Evolutionary conservation across 30 jellyfish, hydroid and myxozoan genomes (phyloP).

Genomic region (Nemopilema nomurai): DNA sequence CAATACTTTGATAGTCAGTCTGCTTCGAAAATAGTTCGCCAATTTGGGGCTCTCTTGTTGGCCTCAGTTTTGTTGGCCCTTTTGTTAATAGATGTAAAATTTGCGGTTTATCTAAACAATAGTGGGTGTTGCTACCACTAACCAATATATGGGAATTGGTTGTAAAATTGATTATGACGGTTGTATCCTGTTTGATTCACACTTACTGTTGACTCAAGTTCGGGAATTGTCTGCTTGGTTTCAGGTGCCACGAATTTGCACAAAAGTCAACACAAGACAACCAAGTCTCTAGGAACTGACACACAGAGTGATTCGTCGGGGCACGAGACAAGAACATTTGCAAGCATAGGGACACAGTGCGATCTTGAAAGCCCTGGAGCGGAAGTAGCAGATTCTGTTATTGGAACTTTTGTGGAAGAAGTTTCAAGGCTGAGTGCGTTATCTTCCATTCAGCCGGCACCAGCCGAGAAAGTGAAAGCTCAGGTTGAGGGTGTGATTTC

Average conservation of each 20-base stretch:
- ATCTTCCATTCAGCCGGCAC: background rate
- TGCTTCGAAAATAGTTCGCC: no score
- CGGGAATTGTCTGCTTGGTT: background rate
- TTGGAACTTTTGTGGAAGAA: background rate
- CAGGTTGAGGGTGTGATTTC: background rate
- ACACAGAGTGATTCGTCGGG: background rate
- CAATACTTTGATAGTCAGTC: no score
- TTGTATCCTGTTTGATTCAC: no score
- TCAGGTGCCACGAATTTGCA: background rate
- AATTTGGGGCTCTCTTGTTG: no score
- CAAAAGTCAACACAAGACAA: background rate
- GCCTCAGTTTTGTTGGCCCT: no score
- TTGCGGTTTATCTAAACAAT: no score
- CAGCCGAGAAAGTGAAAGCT: background rate
- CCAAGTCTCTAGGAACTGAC: conserved; percentile 14
- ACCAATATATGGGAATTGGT: no score
- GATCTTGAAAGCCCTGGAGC: conserved; percentile 20
- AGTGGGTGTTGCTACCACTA: no score
- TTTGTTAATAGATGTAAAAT: no score
- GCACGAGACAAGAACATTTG: background rate
- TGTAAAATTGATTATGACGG: no score
- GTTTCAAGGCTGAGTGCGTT: background rate
- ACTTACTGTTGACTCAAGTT: no score
- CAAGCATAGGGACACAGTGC: conserved; percentile 51
- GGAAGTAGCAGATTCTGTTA: background rate